Evolutionary conservation across 2,113 vertebrate genomes (phyloP), one percentile per base, ranked within the genome.

Genomic region (Fulica atra): DNA sequence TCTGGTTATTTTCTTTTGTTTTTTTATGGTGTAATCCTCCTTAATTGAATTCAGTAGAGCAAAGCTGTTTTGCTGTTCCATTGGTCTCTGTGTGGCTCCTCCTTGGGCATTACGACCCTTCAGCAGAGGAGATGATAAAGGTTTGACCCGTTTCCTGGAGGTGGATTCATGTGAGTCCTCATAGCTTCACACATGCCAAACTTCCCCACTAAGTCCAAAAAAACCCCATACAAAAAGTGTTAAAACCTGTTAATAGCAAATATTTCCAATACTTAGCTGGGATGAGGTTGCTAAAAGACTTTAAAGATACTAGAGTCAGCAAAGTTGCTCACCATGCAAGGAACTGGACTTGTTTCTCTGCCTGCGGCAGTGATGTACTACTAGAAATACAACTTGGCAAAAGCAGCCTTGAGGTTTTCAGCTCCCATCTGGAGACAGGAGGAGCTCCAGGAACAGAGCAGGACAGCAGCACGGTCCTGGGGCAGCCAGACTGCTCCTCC

Each of bases 341-440:
- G 44, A 46, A 36, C 23, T 16, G 44, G 7, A 35, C 38, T 68
- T 25, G 10, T 28, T 35, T 33, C 8, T 50, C 42, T 74, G 53
- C n/a, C 16, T 66, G 14, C 36, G 29, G 64, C 68, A 48, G 33
- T 51, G 13, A 7, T 0, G 1, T 56, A 4, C 36, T 42, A 11
- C 12, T 31, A 53, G 50, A 77, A 84, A n/a, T 10, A 10, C 17
- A 86, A 2, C 25, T 65, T 0, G 0, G 33, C 20, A 21, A 10
- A 51, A 65, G 59, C 46, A 83, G 38, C 9, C 15, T 44, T 2
- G 0, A 46, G 51, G 23, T 2, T 56, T 89, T 65, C 4, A 2
- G 29, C 46, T 80, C 33, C 4, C 71, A 2, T 28, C 14, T 0
- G 0, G 29, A 54, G 60, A 17, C 50, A 0, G 3, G 6, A 14